These are phyloP conservation scores for Ceratitis capitata DNA, from an alignment of 1,140 invertebrate genomes.

Conservation along the genomic window DNA sequence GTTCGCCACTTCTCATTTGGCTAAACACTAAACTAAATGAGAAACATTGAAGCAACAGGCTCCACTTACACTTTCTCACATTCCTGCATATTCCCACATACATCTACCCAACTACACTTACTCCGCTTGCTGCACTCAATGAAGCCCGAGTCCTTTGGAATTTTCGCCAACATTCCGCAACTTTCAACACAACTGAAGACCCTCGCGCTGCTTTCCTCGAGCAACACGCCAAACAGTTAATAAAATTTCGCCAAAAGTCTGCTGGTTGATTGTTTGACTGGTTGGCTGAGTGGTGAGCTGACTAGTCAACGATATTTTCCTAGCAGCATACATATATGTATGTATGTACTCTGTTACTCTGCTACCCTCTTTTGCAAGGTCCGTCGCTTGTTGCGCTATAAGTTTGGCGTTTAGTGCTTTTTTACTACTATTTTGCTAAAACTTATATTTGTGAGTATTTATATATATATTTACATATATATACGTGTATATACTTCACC, in stretches of 20 bases:
- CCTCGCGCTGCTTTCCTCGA: neutral
- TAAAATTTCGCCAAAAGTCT: conserved; percentile 23
- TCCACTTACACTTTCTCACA: neutral
- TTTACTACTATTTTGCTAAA: too few relatives aligned
- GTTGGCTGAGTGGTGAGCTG: neutral
- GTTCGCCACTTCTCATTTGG: neutral
- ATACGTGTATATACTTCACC: too few relatives aligned
- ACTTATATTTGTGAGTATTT: neutral
- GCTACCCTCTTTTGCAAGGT: neutral
- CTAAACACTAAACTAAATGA: neutral
- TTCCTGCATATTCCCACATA: neutral
- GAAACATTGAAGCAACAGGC: neutral
- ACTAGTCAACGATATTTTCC: neutral
- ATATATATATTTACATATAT: neutral
- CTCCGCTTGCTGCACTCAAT: too few relatives aligned
- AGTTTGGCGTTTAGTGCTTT: neutral
- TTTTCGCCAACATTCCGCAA: conserved; percentile 9
- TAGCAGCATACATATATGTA: neutral
- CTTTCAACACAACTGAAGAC: neutral
- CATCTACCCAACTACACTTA: neutral
- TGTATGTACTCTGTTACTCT: neutral
- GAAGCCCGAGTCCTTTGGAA: neutral
- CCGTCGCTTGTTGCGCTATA: neutral
- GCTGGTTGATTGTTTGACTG: conserved; percentile 15
- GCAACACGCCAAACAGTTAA: neutral